phyloP scores from a whole-genome alignment of 2,888 invertebrate genomes.

The Caenorhabditis sp. region DNA sequence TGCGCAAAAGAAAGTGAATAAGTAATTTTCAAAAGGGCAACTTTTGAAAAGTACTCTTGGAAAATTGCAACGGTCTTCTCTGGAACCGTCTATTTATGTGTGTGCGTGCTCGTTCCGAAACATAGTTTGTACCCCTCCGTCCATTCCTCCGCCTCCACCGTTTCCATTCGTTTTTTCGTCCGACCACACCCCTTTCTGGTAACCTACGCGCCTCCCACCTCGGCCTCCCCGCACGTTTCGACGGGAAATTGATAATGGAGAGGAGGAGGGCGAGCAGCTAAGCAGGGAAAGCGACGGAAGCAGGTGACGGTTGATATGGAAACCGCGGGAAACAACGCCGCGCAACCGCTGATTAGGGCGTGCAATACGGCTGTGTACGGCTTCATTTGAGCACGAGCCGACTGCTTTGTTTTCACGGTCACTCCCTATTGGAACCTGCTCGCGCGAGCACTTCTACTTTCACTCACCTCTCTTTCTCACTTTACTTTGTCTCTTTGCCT shows the following conservation, averaged over 20 bases:
- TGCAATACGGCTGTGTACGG: constrained; percentile 8
- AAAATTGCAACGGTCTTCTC: too few relatives aligned
- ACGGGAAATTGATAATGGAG: constrained; percentile 25
- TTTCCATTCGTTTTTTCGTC: constrained; percentile 1
- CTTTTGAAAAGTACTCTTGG: too few relatives aligned
- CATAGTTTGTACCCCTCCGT: constrained; percentile 32
- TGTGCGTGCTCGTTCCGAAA: constrained; percentile 23
- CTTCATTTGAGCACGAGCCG: constrained; percentile 1
- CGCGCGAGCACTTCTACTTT: too few relatives aligned
- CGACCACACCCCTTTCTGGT: constrained; percentile 23
- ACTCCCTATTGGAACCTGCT: too few relatives aligned
- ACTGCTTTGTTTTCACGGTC: neutral
- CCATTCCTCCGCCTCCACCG: constrained; percentile 1
- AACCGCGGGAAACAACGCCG: constrained; percentile 33
- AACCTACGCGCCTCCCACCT: too few relatives aligned
- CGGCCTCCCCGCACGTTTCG: neutral
- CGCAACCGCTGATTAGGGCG: constrained; percentile 37
- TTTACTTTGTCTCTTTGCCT: too few relatives aligned
- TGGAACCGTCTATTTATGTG: too few relatives aligned
- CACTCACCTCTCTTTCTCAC: too few relatives aligned
- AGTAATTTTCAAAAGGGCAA: too few relatives aligned
- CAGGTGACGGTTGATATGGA: constrained; percentile 48
- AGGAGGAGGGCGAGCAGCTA: neutral
- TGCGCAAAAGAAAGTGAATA: too few relatives aligned
- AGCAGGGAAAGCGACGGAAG: too few relatives aligned